Conservation (phyloP, 2,113 vertebrate genomes). For the Fregata magnificens region DNA sequence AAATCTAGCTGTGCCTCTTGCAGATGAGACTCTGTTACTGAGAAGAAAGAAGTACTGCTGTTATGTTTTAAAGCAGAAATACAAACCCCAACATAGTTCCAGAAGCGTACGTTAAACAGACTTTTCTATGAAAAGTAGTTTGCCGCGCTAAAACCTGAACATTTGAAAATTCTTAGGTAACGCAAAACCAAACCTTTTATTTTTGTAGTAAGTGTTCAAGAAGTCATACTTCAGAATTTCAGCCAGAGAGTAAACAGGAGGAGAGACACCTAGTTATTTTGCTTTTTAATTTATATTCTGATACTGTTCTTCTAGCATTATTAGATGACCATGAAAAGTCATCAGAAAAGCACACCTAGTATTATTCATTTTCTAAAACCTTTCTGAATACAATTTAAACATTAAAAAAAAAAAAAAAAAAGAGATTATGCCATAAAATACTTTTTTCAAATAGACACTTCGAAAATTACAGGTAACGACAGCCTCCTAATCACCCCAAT, state of each 20-base stretch:
- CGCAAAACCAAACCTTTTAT: fast-evolving
- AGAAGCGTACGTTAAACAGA: fast-evolving
- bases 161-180: background rate
- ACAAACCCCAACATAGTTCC: fast-evolving
- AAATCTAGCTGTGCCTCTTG: background rate
- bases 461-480: background rate
- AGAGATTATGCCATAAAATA: background rate
- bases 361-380: background rate
- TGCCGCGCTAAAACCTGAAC: background rate
- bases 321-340: background rate
- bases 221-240: background rate
- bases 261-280: background rate
- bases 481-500: background rate
- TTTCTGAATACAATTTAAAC: background rate
- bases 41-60: background rate
- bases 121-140: background rate
- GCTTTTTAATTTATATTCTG: background rate
- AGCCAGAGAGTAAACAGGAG: background rate
- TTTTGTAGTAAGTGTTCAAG: background rate
- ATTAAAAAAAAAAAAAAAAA: background rate
- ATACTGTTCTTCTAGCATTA: background rate
- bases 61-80: background rate
- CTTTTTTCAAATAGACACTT: background rate
- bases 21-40: background rate
- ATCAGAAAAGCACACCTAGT: background rate